These are phyloP conservation scores for Diabrotica virgifera DNA, from an alignment of 1,140 invertebrate species.

Conservation along the genomic window DNA sequence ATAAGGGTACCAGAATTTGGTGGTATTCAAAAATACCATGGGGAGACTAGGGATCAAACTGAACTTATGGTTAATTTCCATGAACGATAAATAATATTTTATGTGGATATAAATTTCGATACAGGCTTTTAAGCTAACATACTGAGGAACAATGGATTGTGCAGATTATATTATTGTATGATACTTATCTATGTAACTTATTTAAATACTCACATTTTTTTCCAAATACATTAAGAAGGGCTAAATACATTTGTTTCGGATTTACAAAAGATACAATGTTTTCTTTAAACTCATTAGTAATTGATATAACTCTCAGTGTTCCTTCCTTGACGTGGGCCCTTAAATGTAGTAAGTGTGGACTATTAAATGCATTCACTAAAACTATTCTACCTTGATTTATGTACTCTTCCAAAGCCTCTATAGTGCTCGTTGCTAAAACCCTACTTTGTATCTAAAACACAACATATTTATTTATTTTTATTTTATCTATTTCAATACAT, in stretches of 20 bases:
- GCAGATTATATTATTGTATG: no score
- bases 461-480: neutral
- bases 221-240: constrained; percentile 30
- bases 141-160: no score
- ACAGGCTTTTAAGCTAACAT: no score
- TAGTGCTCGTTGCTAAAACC: constrained; percentile 46
- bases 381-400: constrained; percentile 41
- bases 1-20: no score
- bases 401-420: constrained; percentile 45
- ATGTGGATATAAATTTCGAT: no score
- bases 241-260: constrained; percentile 36
- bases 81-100: no score
- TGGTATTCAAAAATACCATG: no score
- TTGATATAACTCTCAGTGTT: constrained; percentile 41
- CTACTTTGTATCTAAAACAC: constrained; percentile 48
- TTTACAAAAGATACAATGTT: constrained; percentile 41
- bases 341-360: constrained; percentile 43
- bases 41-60: no score
- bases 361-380: constrained; percentile 44
- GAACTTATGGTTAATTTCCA: no score
- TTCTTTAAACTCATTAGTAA: constrained; percentile 42
- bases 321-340: constrained; percentile 43
- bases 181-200: no score
- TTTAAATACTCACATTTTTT: constrained; percentile 33
- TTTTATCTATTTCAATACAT: neutral